Evolutionary conservation across 2,888 invertebrate genomes (phyloP), one percentile per base, ranked within the genome.

Genomic region (Myathropa florea): DNA sequence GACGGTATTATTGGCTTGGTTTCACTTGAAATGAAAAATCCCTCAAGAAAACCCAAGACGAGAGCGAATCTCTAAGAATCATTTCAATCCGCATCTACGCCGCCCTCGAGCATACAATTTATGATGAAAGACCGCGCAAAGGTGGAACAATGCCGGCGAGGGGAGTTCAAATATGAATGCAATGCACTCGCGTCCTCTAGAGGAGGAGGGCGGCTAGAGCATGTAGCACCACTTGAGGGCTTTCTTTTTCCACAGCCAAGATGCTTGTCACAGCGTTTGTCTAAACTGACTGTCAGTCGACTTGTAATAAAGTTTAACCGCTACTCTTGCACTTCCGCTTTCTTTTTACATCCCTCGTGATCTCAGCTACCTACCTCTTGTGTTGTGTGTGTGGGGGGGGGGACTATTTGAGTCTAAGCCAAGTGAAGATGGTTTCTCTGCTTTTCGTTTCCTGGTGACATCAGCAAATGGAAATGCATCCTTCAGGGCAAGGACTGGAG

Each of bases 291-390:
- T 84, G 67, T 77, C 72, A 81, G 76, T 68, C 60, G 84, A 77
- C 73, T 70, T 72, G 72, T 81, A 85, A 85, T 85, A 81, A 81
- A 81, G 67, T 81, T 85, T 76, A 85, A 85, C 60, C 39, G 81
- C 75, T 77, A 63, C 59, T 53, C 71, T 81, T 81, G 72, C 77
- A 77, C 81, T 77, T 85, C 59, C 61, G 61, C 26, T 77, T 85
- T 57, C 30, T 60, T 80, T 60, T 59, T 64, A 68, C 3, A 55
- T 61, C 46, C 30, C 36, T 68, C 28, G 39, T 68, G 57, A 83
- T 73, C 28, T 75, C 60, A 30, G 46, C 76, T 81, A 53, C 63
- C 78, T 67, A 68, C 68, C 23, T 77, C 36, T 23, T 30, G 60
- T n/a, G 24, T 23, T 12, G 23, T 23, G 6, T 24, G 24, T 24